Evolutionary conservation across 2,888 invertebrate species (phyloP), one percentile per base, ranked within the genome.

Genomic region (Parascotia fuliginaria): DNA sequence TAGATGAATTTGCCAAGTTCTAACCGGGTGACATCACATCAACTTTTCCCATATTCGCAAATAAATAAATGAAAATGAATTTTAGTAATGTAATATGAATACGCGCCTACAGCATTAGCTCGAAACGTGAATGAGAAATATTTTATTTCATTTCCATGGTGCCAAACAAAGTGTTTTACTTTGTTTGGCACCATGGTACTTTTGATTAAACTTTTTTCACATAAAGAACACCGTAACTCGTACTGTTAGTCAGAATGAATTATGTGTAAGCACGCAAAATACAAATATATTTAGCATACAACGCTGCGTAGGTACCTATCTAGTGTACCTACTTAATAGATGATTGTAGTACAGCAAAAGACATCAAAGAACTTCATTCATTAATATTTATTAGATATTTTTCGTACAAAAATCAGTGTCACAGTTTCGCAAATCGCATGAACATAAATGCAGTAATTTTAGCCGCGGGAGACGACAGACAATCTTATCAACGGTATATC

Each of bases 401-500:
- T 60, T 33, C 43, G 31, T 47, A 44, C 42, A 39, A 55, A 64
- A 53, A 52, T 41, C 42, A 47, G 5, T 19, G 3, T 6, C 1
- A 24, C 38, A 36, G 52, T 55, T 48, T 4, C 29, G 22, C 13
- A 36, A 61, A 48, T 15, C 12, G 36, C 42, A 43, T 32, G 48
- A 52, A 47, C 27, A 34, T 31, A 31, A 40, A 12, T 16, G 42
- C 36, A 45, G 43, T 57, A 55, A 47, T 50, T 53, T 44, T 47
- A 60, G 45, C 50, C 43, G 13, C 41, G 22, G 60, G 59, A 64
- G 70, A 63, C 70, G 75, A 65, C 79, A 79, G 79, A 78, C 80
- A 79, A 81, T 79, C 78, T 77, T 55, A 77, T 82, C 79, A 72
- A 65, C 70, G 60, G 66, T 66, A 85, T 81, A 87, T 87, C 84